A percentile compares a stretch with the other conserved stretches of the same genome.
Conservation (phyloP, 2,113 vertebrate genomes). For the Hippoglossus stenolepis region DNA sequence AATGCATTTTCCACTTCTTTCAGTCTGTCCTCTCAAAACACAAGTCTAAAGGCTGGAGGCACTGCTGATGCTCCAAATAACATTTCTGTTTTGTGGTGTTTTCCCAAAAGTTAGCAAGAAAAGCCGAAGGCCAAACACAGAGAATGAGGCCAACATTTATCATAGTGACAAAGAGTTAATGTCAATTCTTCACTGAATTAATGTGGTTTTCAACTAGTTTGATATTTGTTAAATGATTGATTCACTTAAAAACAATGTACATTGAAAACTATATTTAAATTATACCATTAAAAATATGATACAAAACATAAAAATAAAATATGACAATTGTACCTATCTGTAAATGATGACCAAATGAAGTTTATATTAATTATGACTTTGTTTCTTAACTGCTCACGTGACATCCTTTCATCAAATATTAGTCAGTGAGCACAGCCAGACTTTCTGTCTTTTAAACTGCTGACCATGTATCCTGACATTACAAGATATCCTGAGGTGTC, state of each 20-base stretch:
- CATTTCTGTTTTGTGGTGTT: conserved; percentile 35
- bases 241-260: background rate
- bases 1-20: conserved; percentile 59
- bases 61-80: conserved; percentile 41
- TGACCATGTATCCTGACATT: no score
- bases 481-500: no score
- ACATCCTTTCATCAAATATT: background rate
- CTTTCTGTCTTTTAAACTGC: background rate
- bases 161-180: conserved; percentile 35
- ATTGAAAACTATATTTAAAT: no score
- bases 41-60: conserved; percentile 35
- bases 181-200: conserved; percentile 33
- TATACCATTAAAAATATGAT: background rate
- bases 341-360: background rate
- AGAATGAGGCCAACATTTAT: conserved; percentile 33
- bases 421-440: background rate
- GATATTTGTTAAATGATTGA: conserved; percentile 1
- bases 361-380: background rate
- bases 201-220: conserved; percentile 33
- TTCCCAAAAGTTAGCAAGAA: conserved; percentile 36
- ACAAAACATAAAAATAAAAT: background rate
- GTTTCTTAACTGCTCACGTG: background rate
- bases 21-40: conserved; percentile 43
- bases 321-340: background rate
- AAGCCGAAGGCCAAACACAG: conserved; percentile 39